Evolutionary conservation across 2,113 vertebrate genomes (phyloP).

Genomic region (Onychostruthus taczanowskii): DNA sequence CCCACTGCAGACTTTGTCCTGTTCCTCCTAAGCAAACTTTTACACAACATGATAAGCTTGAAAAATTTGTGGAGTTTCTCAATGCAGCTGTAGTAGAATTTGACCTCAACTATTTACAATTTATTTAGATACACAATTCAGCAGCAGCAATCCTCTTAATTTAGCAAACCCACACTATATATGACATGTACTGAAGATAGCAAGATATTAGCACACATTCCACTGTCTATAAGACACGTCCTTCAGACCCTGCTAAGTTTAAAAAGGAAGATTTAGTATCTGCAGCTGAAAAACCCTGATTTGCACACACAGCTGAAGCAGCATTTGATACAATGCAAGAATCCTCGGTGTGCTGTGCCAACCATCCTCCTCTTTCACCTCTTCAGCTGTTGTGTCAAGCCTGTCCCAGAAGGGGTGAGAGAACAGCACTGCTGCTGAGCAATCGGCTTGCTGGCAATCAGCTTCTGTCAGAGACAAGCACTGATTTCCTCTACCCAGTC

Average conservation of each 20-base stretch:
- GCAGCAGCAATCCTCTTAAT: not conserved
- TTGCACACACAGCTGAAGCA: constrained; percentile 47
- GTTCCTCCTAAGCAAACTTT: not conserved
- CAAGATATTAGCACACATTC: not conserved
- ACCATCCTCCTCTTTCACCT: constrained; percentile 1
- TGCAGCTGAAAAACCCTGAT: constrained; percentile 23
- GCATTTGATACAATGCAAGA: constrained; percentile 21
- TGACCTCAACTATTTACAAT: not conserved
- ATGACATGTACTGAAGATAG: not conserved
- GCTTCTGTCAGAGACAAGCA: not conserved
- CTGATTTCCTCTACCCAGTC: not conserved
- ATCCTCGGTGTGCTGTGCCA: not conserved
- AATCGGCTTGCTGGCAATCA: not conserved
- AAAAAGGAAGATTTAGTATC: constrained; percentile 32
- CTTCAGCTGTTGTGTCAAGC: constrained; percentile 51
- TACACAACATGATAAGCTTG: not conserved
- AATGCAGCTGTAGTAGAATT: not conserved
- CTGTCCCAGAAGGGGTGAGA: not conserved
- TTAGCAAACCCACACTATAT: not conserved
- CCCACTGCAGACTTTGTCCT: not conserved
- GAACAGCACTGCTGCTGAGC: not conserved
- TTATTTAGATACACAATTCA: not conserved
- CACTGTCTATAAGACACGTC: not conserved
- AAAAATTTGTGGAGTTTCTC: not conserved
- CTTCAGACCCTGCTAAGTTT: not conserved